A percentile compares a stretch with the other conserved stretches of the same genome.
These are phyloP conservation scores for Gadopsis marmoratus DNA, from an alignment of 2,797 vertebrate genomes.

Conservation along the genomic window DNA sequence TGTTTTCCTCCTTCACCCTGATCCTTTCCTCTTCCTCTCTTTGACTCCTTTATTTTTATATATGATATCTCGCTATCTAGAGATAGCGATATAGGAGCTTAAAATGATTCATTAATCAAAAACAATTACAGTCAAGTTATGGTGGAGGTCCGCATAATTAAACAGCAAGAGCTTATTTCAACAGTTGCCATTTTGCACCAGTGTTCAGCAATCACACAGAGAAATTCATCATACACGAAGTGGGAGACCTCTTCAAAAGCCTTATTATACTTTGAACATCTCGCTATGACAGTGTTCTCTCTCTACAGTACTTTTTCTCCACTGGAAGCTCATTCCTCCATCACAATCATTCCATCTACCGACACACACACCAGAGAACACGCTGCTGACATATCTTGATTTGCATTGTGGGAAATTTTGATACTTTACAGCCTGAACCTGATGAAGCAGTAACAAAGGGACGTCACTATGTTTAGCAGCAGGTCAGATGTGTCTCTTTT, in stretches of 20 bases:
- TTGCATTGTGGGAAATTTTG: constrained; percentile 23
- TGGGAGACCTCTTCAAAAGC: constrained; percentile 33
- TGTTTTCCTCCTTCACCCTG: too few species aligned
- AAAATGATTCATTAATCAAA: not conserved
- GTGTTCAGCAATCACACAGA: constrained; percentile 4
- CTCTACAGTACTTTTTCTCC: not conserved
- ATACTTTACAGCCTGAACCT: not conserved
- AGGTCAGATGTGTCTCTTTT: not conserved
- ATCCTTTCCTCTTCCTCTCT: too few species aligned
- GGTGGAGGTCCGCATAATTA: not conserved
- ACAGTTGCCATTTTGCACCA: not conserved
- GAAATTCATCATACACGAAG: constrained; percentile 12
- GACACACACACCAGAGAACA: constrained; percentile 28
- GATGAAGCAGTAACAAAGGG: too few species aligned
- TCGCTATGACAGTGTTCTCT: not conserved
- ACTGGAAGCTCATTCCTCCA: constrained; percentile 33
- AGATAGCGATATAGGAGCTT: too few species aligned
- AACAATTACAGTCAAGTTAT: not conserved
- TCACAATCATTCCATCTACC: constrained; percentile 23
- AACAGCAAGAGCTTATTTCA: constrained; percentile 3
- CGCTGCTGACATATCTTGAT: not conserved
- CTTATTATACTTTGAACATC: constrained; percentile 29
- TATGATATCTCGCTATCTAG: too few species aligned
- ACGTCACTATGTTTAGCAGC: not conserved
- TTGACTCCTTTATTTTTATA: too few species aligned